These are phyloP conservation scores for Dicyema japonicum DNA, from an alignment of 1,140 invertebrate genomes.

Conservation along the genomic window DNA sequence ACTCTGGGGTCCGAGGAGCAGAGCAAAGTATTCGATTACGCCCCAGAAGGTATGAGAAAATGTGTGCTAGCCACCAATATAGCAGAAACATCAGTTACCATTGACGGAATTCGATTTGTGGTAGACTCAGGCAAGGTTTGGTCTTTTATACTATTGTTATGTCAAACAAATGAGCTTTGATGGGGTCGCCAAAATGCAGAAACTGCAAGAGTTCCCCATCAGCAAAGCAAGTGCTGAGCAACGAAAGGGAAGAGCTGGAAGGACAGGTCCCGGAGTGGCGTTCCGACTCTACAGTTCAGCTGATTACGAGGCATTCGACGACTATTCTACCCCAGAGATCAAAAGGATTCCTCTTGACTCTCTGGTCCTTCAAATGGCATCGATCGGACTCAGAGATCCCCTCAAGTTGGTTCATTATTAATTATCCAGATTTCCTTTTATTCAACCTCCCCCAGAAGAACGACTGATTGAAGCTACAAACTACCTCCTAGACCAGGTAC, in stretches of 20 bases:
- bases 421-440: conserved; percentile 1
- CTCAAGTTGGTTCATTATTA: no score
- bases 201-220: conserved; percentile 67
- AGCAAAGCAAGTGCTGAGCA: conserved; percentile 83
- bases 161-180: conserved; percentile 89
- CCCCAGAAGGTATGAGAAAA: conserved; percentile 69
- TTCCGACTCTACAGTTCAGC: background rate
- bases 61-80: conserved; percentile 97
- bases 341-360: conserved; percentile 72
- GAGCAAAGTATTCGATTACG: conserved; percentile 55
- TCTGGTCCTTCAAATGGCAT: conserved; percentile 21
- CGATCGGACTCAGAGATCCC: no score
- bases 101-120: conserved; percentile 86
- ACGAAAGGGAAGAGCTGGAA: conserved; percentile 60
- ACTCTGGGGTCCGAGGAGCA: conserved; percentile 63
- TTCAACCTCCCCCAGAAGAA: no score
- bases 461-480: background rate
- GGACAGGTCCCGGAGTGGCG: conserved; percentile 2
- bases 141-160: conserved; percentile 3
- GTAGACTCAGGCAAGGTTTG: conserved; percentile 40
- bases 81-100: conserved; percentile 89
- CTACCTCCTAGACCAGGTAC: background rate
- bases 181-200: conserved; percentile 45
- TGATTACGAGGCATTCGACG: conserved; percentile 28
- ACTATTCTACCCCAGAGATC: conserved; percentile 70